phyloP scores from a whole-genome alignment of 1,140 invertebrate genomes.

The Heliothis virescens region DNA sequence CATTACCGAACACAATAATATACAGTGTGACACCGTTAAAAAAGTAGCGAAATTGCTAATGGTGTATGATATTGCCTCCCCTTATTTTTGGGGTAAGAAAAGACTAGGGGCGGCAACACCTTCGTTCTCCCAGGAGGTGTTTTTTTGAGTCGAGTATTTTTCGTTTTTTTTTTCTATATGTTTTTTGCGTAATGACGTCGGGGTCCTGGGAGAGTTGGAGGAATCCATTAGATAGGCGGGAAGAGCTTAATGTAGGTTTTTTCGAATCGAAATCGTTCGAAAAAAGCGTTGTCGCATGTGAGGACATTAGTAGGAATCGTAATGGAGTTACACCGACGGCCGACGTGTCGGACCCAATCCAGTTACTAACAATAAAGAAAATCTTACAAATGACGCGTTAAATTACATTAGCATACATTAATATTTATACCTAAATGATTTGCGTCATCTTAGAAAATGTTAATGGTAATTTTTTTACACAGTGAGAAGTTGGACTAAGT shows the following conservation, averaged over 20 bases:
- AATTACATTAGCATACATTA: conserved; percentile 21
- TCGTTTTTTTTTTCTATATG: conserved; percentile 66
- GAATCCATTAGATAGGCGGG: conserved; percentile 85
- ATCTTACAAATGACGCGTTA: neutral
- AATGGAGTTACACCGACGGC: conserved; percentile 63
- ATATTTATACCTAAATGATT: conserved; percentile 13
- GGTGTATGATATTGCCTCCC: conserved; percentile 86
- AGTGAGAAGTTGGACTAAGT: conserved; percentile 4
- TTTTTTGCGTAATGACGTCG: conserved; percentile 83
- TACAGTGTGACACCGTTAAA: conserved; percentile 84
- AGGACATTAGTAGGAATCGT: conserved; percentile 73
- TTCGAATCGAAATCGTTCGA: conserved; percentile 69
- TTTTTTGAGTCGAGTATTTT: conserved; percentile 76
- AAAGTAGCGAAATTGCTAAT: conserved; percentile 84
- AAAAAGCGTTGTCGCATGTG: conserved; percentile 74
- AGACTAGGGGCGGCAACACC: conserved; percentile 81
- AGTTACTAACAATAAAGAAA: conserved; percentile 5
- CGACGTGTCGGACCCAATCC: neutral
- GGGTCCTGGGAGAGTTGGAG: conserved; percentile 83
- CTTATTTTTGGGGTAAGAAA: conserved; percentile 81
- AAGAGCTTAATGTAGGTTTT: conserved; percentile 82
- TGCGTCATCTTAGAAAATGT: neutral
- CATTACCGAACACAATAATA: conserved; percentile 52
- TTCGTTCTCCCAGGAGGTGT: conserved; percentile 80
- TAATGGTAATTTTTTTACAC: neutral